Evolutionary conservation across 1,140 invertebrate genomes (phyloP).

Genomic region (Diprion similis): DNA sequence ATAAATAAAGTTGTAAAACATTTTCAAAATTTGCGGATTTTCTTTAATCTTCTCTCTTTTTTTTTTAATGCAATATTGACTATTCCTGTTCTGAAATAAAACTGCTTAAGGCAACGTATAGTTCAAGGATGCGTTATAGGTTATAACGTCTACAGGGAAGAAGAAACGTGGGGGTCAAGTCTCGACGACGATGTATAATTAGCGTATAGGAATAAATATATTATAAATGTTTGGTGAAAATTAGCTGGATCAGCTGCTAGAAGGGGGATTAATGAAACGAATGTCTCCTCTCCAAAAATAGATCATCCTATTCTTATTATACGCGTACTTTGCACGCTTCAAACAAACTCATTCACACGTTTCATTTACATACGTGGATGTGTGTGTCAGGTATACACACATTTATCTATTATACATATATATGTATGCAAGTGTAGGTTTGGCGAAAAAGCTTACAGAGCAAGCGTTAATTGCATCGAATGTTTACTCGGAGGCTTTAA

Average conservation of each 20-base stretch:
- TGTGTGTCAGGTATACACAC: not conserved
- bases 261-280: not conserved
- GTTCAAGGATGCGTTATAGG: too few species aligned
- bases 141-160: too few species aligned
- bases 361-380: not conserved
- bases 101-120: too few species aligned
- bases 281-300: not conserved
- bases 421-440: not conserved
- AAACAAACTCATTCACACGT: not conserved
- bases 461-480: conserved; percentile 1
- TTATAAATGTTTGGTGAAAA: not conserved
- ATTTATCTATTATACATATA: not conserved
- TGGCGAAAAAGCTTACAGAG: not conserved
- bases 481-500: not conserved
- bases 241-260: not conserved
- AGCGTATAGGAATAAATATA: too few species aligned
- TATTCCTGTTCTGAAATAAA: too few species aligned
- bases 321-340: not conserved
- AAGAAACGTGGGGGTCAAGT: too few species aligned
- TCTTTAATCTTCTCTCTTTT: too few species aligned
- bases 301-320: not conserved
- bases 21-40: too few species aligned
- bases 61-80: too few species aligned
- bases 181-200: too few species aligned
- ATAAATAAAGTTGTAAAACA: too few species aligned